Evolutionary conservation across 2,797 vertebrate species (phyloP).

Genomic region (Vultur gryphus): DNA sequence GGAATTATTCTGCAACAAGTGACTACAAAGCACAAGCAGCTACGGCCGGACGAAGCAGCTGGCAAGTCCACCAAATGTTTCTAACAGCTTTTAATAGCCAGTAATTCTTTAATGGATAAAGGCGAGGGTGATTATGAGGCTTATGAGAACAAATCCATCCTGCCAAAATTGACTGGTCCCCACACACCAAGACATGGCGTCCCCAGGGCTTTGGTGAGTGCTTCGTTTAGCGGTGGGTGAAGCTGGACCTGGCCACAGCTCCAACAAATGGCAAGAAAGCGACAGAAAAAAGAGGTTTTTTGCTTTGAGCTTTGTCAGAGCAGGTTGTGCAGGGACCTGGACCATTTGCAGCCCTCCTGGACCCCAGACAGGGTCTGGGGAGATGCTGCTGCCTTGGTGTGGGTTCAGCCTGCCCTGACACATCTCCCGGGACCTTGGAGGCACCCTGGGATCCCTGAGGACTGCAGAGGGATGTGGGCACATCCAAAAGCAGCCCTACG

Average conservation of each 20-base stretch:
- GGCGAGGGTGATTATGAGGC: background rate
- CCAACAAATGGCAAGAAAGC: background rate
- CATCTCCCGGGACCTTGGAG: background rate
- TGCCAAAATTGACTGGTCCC: background rate
- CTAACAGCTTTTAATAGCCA: background rate
- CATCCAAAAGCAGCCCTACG: background rate
- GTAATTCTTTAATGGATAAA: background rate
- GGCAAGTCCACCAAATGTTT: background rate
- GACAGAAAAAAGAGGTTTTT: background rate
- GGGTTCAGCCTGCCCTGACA: background rate
- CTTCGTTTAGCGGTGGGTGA: background rate
- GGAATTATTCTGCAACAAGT: background rate
- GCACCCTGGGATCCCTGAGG: background rate
- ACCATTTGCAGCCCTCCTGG: background rate
- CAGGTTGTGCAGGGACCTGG: background rate
- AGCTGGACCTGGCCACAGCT: background rate
- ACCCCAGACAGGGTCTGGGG: background rate
- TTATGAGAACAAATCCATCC: background rate
- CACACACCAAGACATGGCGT: accelerated
- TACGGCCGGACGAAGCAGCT: accelerated
- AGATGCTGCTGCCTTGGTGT: background rate
- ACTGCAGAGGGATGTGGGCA: background rate
- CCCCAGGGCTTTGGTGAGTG: background rate
- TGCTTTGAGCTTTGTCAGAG: background rate
- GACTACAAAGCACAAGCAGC: background rate